These are phyloP conservation scores for Brevimyrus niger DNA, from an alignment of 2,113 vertebrate genomes.

Conservation along the genomic window DNA sequence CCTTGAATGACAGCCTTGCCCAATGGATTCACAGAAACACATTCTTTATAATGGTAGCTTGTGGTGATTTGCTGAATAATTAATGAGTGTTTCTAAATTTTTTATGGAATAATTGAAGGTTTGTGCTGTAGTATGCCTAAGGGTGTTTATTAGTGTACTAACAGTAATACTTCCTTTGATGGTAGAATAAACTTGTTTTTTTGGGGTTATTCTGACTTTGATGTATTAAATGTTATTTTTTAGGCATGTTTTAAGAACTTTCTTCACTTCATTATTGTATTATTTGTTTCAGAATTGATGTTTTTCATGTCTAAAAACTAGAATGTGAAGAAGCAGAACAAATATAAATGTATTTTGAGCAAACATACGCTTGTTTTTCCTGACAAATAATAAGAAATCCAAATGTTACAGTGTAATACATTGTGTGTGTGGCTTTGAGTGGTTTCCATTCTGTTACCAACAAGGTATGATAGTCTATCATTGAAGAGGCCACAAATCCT, in stretches of 20 bases:
- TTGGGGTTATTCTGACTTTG: not conserved
- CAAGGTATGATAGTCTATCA: not conserved
- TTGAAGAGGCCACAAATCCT: not conserved
- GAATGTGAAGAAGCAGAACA: not conserved
- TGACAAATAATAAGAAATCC: not conserved
- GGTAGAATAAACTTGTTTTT: not conserved
- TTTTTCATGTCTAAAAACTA: not conserved
- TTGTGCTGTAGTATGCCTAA: too few relatives aligned
- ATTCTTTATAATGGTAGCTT: not conserved
- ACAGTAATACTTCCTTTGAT: not conserved
- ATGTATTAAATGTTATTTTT: not conserved
- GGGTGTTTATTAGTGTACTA: not conserved
- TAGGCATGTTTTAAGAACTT: not conserved
- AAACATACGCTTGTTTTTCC: not conserved
- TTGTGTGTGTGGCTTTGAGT: not conserved
- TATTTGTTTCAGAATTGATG: not conserved
- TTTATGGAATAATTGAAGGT: too few relatives aligned
- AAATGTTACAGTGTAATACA: not conserved
- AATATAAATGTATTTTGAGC: not conserved
- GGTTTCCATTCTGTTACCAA: not conserved
- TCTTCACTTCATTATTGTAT: not conserved
- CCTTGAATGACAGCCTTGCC: conserved; percentile 33
- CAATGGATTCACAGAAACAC: not conserved
- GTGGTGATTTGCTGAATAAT: not conserved
- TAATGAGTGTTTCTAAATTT: not conserved